These are phyloP conservation scores for Spinus olivaceus DNA, from an alignment of 2,797 vertebrate species.

Conservation along the genomic window DNA sequence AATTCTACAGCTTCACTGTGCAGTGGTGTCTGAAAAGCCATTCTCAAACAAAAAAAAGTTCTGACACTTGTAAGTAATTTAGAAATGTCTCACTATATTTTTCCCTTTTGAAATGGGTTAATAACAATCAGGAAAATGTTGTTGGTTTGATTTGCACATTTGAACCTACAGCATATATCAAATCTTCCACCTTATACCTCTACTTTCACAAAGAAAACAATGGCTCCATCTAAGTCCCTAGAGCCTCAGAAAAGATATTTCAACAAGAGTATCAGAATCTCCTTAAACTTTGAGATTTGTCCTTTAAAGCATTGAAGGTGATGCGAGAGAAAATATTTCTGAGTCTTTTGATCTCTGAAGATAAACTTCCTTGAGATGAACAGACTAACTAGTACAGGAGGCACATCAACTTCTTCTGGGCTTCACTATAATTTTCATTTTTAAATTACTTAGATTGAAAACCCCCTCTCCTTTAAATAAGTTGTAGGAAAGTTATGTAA, in stretches of 20 bases:
- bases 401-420: not conserved
- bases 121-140: not conserved
- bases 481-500: not conserved
- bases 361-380: constrained; percentile 26
- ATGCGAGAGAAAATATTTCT: not conserved
- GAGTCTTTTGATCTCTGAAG: constrained; percentile 1
- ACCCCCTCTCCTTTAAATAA: not conserved
- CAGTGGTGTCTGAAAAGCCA: not conserved
- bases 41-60: not conserved
- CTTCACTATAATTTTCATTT: not conserved
- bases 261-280: not conserved
- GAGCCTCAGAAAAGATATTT: not conserved
- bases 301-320: not conserved
- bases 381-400: not conserved
- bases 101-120: not conserved
- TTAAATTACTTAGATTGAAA: not conserved
- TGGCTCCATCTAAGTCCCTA: not conserved
- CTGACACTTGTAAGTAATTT: not conserved
- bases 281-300: not conserved
- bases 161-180: not conserved
- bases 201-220: not conserved
- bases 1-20: not conserved
- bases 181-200: not conserved
- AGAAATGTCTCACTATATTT: not conserved
- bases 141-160: not conserved